These are phyloP conservation scores for Eucriotettix oculatus DNA, from an alignment of 2,888 invertebrate species.

Conservation along the genomic window DNA sequence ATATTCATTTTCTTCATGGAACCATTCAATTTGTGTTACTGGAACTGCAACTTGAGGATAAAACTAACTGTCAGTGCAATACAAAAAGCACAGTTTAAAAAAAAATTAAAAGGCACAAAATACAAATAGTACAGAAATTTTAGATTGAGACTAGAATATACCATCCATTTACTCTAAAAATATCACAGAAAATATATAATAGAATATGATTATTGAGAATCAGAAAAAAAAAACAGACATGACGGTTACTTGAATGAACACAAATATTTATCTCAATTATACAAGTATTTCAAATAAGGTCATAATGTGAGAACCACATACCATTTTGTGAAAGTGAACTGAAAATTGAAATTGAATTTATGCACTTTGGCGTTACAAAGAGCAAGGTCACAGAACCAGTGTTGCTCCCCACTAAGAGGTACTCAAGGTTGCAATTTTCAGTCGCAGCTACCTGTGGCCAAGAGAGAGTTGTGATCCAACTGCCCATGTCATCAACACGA, in stretches of 20 bases:
- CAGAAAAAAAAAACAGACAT: too few relatives aligned
- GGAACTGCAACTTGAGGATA: conserved; percentile 22
- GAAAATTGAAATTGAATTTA: background rate
- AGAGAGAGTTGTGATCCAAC: conserved; percentile 30
- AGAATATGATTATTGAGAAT: too few relatives aligned
- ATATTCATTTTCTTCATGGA: conserved; percentile 34
- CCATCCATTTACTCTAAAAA: too few relatives aligned
- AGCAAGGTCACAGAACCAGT: conserved; percentile 31
- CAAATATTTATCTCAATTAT: too few relatives aligned
- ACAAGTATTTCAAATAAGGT: too few relatives aligned
- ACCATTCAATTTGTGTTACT: conserved; percentile 37
- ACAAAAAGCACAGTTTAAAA: conserved; percentile 4
- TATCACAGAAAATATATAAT: too few relatives aligned
- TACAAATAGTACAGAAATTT: background rate
- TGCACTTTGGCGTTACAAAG: conserved; percentile 18
- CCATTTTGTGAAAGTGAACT: too few relatives aligned
- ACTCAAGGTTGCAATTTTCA: conserved; percentile 19
- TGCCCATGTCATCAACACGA: conserved; percentile 29
- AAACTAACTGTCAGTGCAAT: too few relatives aligned
- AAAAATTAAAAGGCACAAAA: conserved; percentile 11
- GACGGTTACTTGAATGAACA: too few relatives aligned
- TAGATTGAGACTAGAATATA: too few relatives aligned
- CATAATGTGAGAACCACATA: too few relatives aligned
- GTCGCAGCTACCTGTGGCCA: conserved; percentile 27
- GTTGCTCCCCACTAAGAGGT: conserved; percentile 33